A percentile compares a stretch with the other conserved stretches of the same genome.
These are phyloP conservation scores for Teleogryllus oceanicus DNA, from an alignment of 2,888 invertebrate species.

Conservation along the genomic window DNA sequence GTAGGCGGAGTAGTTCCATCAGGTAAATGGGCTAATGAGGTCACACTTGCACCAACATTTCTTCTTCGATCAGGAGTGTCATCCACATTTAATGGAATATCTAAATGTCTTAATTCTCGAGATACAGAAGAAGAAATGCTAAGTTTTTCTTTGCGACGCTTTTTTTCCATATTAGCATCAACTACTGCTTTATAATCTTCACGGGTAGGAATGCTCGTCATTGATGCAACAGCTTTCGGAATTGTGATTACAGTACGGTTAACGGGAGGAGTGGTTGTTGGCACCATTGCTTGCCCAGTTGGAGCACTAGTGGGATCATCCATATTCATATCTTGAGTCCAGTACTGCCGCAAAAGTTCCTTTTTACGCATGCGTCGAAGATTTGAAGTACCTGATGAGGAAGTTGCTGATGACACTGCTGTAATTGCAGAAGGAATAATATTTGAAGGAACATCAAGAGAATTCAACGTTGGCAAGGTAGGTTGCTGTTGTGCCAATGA, in stretches of 20 bases:
- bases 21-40: slow-evolving; percentile 40
- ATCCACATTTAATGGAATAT: slow-evolving; percentile 57
- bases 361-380: slow-evolving; percentile 86
- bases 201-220: slow-evolving; percentile 80
- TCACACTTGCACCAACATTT: slow-evolving; percentile 50
- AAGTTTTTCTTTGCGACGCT: slow-evolving; percentile 55
- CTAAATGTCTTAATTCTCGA: slow-evolving; percentile 63
- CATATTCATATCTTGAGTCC: slow-evolving; percentile 83
- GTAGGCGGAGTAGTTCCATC: slow-evolving; percentile 28
- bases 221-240: slow-evolving; percentile 85
- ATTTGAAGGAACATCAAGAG: slow-evolving; percentile 45
- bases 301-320: slow-evolving; percentile 63
- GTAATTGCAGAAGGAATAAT: slow-evolving; percentile 29
- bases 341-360: slow-evolving; percentile 77
- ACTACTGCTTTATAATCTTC: slow-evolving; percentile 73
- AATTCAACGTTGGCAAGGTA: slow-evolving; percentile 46
- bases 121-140: slow-evolving; percentile 49
- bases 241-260: slow-evolving; percentile 73
- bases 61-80: slow-evolving; percentile 49
- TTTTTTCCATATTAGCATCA: slow-evolving; percentile 66
- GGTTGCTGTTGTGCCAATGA: slow-evolving; percentile 58
- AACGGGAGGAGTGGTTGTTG: slow-evolving; percentile 57
- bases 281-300: slow-evolving; percentile 48
- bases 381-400: slow-evolving; percentile 65
- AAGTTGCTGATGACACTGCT: slow-evolving; percentile 41